Evolutionary conservation across 2,888 invertebrate genomes (phyloP).

Genomic region (Athetis lepigone): DNA sequence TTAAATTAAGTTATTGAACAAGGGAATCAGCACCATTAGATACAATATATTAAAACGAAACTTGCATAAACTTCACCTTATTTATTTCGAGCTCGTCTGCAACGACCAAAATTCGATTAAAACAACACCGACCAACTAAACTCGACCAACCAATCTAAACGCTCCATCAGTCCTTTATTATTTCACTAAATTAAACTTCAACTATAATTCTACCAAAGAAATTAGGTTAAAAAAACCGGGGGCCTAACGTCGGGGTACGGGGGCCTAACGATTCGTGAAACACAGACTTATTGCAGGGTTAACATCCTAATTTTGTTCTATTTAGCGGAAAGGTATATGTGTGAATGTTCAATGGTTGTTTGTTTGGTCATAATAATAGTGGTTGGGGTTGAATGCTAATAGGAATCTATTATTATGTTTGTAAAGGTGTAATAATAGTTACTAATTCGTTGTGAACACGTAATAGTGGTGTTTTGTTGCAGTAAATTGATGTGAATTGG

Average conservation of each 20-base stretch:
- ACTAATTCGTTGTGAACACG: neutral
- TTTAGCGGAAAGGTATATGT: constrained; percentile 67
- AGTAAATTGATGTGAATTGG: neutral
- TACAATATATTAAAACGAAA: too few relatives aligned
- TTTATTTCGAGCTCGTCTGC: neutral
- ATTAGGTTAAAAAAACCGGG: constrained; percentile 46
- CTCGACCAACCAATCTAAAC: constrained; percentile 20
- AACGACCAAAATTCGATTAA: constrained; percentile 14
- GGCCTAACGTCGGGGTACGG: constrained; percentile 50
- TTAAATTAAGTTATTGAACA: too few relatives aligned
- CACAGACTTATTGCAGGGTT: constrained; percentile 68
- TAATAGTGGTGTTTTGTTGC: too few relatives aligned
- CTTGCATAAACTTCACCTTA: neutral
- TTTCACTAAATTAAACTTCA: constrained; percentile 41
- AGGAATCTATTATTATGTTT: constrained; percentile 36
- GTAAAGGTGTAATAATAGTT: constrained; percentile 12
- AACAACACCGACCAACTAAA: constrained; percentile 6
- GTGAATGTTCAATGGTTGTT: constrained; percentile 47
- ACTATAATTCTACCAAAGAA: constrained; percentile 34
- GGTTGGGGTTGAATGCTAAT: constrained; percentile 34
- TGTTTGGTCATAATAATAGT: constrained; percentile 48
- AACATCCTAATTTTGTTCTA: constrained; percentile 71
- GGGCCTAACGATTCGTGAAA: constrained; percentile 68
- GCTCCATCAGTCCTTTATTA: constrained; percentile 30
- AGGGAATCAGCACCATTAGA: too few relatives aligned